Base-by-base conservation (phyloP, 2,797 vertebrate species). In the Halcyon chelicuti region DNA sequence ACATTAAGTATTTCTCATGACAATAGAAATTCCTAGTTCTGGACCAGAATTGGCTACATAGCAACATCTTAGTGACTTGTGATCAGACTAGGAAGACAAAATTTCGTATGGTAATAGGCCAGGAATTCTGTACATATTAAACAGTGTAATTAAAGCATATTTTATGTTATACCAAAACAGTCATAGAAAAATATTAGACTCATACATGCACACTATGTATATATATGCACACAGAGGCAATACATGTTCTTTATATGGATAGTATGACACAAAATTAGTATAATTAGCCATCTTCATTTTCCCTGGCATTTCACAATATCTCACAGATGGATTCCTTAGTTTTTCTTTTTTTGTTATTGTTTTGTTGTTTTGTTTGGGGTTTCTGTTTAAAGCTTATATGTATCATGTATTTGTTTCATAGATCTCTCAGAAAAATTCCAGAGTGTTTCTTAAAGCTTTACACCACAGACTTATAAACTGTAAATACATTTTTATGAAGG, bases 391-490 rank as follows among this genome's bases (percentile, higher is more conserved):
- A 60, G 57, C 55, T 75, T 54, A 51, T 68, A 55, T 79, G 37
- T 42, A 72, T 75, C 44, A 18, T 66, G n/a, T 26, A 83, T 20
- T 42, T 39, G 18, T 89, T 94, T 93, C 49, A 63, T 49, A 12
- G 61, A 60, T 88, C 42, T 94, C 84, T 94, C 60, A 75, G 46
- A 52, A 79, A 90, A 85, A 90, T 90, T 86, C 67, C 86, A 49
- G 31, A 60, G 51, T 96, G 44, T 96, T 95, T 94, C 81, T 65
- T 94, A 91, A 95, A 86, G 51, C 67, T 93, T 96, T 89, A 85
- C 82, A 29, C 66, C 77, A 85, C 58, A 79, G 26, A 63, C 73
- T 92, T 74, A 68, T 22, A 63, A 75, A 81, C 71, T 90, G 62
- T 92, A 95, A 86, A 87, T 96, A 88, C 66, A 66, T 68, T n/a